Percentiles rank a stretch among this genome's conserved stretches.
Conservation (phyloP, 2,888 invertebrate genomes). For the Drosophila limbata region DNA sequence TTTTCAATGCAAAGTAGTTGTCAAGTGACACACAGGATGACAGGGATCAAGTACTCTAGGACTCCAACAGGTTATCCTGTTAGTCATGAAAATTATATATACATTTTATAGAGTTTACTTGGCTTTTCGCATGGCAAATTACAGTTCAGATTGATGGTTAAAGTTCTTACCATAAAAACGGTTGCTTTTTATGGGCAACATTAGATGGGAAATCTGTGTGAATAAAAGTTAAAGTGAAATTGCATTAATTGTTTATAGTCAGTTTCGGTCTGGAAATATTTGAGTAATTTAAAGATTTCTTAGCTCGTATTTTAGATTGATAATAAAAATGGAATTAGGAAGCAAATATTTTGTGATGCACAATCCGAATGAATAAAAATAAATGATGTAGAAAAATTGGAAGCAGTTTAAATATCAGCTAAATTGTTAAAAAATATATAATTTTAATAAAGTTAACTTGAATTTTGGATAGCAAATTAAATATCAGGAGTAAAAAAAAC, state of each 20-base stretch:
- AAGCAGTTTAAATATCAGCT: too few relatives aligned
- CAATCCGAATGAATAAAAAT: too few relatives aligned
- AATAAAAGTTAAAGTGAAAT: neutral
- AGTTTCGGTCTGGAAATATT: neutral
- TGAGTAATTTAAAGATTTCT: too few relatives aligned
- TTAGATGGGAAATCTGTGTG: conserved; percentile 1
- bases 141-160: conserved; percentile 13
- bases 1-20: conserved; percentile 59
- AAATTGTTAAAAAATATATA: too few relatives aligned
- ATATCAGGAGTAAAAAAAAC: neutral
- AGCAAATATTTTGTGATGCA: too few relatives aligned
- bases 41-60: conserved; percentile 24
- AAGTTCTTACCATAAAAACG: conserved; percentile 2
- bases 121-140: conserved; percentile 9
- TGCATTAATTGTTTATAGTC: conserved; percentile 3
- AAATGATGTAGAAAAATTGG: too few relatives aligned
- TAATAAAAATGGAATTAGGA: too few relatives aligned
- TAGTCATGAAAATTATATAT: conserved; percentile 18
- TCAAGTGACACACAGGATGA: conserved; percentile 47
- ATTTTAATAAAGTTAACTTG: neutral
- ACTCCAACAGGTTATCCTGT: conserved; percentile 8
- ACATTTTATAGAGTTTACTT: conserved; percentile 10
- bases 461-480: neutral
- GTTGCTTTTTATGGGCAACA: conserved; percentile 5
- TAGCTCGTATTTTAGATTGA: too few relatives aligned